A percentile compares a stretch with the other conserved stretches of the same genome.
Conservation (phyloP, 64 coral and sea anemone genomes). For the Porites lutea region DNA sequence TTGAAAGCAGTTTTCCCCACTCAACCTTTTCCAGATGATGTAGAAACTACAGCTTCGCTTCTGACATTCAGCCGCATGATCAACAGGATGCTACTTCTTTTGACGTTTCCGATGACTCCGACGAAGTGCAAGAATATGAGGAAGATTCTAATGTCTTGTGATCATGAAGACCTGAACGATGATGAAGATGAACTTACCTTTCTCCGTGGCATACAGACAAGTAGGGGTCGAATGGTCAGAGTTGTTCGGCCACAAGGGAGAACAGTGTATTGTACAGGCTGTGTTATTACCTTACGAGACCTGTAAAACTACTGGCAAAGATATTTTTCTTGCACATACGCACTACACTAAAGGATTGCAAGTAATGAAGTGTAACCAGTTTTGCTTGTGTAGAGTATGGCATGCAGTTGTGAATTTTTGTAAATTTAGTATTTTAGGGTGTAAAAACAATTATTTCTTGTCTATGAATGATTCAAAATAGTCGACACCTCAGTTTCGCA, state of each 20-base stretch:
- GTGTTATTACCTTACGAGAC: conserved; percentile 5
- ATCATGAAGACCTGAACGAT: conserved; percentile 8
- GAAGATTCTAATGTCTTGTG: neutral
- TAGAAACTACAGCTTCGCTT: neutral
- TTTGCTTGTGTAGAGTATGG: no score
- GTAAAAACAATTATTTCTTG: no score
- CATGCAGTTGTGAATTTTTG: neutral
- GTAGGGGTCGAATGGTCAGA: conserved; percentile 17
- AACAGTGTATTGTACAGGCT: conserved; percentile 4
- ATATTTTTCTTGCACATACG: neutral
- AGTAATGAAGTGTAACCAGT: no score
- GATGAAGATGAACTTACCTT: neutral
- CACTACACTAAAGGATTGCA: neutral
- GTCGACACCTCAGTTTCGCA: no score
- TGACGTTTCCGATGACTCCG: conserved; percentile 2
- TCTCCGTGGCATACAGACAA: neutral
- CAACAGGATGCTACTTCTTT: conserved; percentile 30
- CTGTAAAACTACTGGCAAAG: conserved; percentile 8
- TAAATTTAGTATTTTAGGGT: no score
- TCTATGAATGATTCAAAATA: no score
- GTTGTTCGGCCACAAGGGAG: neutral
- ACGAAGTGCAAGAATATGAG: conserved; percentile 45
- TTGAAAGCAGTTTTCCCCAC: neutral
- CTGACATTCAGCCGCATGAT: conserved; percentile 31
- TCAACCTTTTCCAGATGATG: no score